Evolutionary conservation across 2,113 vertebrate genomes (phyloP).

Genomic region (Grantiella picta): DNA sequence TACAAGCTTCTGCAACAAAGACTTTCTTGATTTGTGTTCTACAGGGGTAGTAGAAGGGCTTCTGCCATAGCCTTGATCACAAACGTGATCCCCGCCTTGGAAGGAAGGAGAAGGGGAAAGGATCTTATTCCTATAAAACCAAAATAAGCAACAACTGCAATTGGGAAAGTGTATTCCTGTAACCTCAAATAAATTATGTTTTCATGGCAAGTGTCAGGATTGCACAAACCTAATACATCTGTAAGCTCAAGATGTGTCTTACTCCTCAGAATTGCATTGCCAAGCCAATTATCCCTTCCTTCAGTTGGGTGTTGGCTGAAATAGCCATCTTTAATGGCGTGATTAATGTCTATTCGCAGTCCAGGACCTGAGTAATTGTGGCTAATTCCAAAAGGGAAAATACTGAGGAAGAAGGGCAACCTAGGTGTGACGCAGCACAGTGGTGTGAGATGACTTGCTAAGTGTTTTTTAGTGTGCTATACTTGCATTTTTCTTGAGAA

Average conservation of each 20-base stretch:
- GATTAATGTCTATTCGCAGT: not conserved
- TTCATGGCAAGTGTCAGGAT: not conserved
- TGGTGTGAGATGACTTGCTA: not conserved
- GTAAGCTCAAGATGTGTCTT: not conserved
- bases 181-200: not conserved
- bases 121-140: not conserved
- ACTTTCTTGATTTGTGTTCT: not conserved
- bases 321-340: not conserved
- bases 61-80: not conserved
- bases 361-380: not conserved
- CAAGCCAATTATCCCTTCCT: not conserved
- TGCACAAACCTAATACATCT: not conserved
- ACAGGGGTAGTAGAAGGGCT: not conserved
- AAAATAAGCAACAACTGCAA: not conserved
- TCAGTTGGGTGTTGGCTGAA: not conserved
- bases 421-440: not conserved
- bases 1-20: not conserved
- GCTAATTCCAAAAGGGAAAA: not conserved
- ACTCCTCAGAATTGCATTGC: not conserved
- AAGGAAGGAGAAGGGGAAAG: not conserved
- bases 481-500: not conserved
- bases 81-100: not conserved
- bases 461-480: accelerated
- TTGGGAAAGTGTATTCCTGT: not conserved
- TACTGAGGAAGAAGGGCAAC: not conserved